Percentiles rank a stretch among this genome's conserved stretches.
Evolutionary conservation across 2,888 invertebrate species (phyloP).

Genomic region (Dynastes grantii): DNA sequence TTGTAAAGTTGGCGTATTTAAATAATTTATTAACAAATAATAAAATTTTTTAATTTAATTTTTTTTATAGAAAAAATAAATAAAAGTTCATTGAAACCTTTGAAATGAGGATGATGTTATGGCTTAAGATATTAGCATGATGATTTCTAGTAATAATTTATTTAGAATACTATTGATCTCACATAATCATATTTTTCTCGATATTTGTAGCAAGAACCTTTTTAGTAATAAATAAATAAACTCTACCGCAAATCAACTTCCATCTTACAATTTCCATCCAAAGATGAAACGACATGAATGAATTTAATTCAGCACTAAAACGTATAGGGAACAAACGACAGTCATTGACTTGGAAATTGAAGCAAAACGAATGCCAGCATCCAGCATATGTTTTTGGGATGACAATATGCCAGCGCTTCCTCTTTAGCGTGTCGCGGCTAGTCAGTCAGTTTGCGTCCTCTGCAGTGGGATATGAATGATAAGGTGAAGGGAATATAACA

Average conservation of each 20-base stretch:
- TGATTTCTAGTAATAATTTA: no score
- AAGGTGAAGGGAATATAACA: background rate
- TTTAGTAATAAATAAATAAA: background rate
- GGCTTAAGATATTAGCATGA: no score
- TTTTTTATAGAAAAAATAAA: no score
- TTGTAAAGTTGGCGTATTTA: no score
- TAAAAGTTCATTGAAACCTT: no score
- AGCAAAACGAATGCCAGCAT: constrained; percentile 1
- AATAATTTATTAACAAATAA: no score
- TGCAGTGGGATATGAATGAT: background rate
- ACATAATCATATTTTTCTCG: no score
- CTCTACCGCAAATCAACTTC: background rate
- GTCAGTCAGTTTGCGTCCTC: background rate
- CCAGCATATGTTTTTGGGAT: background rate
- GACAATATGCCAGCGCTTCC: background rate
- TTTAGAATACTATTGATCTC: no score
- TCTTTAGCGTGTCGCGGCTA: no score
- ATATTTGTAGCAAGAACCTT: background rate
- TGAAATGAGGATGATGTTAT: no score
- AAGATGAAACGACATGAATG: background rate
- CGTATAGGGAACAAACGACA: background rate
- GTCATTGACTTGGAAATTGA: constrained; percentile 7
- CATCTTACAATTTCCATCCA: background rate
- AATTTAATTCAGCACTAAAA: background rate
- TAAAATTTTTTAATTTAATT: no score